Base-by-base conservation (phyloP, 1,140 invertebrate species). In the Paraescarpia echinospica region DNA sequence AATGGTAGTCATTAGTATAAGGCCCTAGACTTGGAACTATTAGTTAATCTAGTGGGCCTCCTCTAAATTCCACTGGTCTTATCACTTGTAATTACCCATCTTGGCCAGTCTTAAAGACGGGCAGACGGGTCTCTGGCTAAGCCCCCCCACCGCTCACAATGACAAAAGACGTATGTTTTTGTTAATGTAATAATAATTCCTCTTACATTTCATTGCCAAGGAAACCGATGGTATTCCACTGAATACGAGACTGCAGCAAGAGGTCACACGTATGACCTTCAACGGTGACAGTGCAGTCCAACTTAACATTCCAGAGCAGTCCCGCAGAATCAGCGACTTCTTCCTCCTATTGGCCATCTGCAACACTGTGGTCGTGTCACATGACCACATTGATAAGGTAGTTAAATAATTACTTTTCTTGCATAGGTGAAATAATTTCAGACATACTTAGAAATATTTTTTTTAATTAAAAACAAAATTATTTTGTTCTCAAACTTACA, bases 281-380 rank as follows among this genome's bases (percentile, higher is more conserved):
- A 93, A 94, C 31, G 94, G 94, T 94, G 9, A 94, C 95, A n/a
- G 18, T 77, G 59, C 14, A 0, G 59, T 77, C 59, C 59, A 77
- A 77, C 51, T 95, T 1, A 92, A 93, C 34, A 93, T 95, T n/a
- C 93, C 94, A 31, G 91, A 93, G 14, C 95, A 96, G 90, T 94
- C 95, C 34, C 95, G 96, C 92, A 96, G 97, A 94, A 97, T 99
- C 4, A 97, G 98, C 94, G 98, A 99, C 95, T 99, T 99, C 96
- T 97, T 99, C 92, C 96, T 99, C 92, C 97, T 99, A 1, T 97
- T 99, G 95, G 98, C 99, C 22, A 97, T 99, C 91, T 99, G 99
- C 95, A 99, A 99, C 96, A 99, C 99, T 1, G 99, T 99, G 2
- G 98, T 99, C 33, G 99, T 99, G 35, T 98, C 98, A 92, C 98